Evolutionary conservation across 2,113 vertebrate genomes (phyloP).

Genomic region (Oxygymnocypris stewartii): DNA sequence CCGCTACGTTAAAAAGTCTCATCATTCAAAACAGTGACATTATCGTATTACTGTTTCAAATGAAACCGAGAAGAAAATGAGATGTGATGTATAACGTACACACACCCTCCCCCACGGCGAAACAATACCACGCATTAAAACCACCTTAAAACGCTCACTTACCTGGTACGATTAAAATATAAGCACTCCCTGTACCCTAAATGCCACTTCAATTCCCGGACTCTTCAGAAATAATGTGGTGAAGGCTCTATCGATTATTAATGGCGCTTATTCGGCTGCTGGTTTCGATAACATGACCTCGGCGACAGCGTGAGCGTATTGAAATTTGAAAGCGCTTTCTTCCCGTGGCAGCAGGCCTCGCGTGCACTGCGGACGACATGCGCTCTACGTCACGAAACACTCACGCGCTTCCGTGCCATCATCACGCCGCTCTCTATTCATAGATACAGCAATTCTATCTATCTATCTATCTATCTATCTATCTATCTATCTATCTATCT

Average conservation of each 20-base stretch:
- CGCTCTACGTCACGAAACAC: conserved; percentile 71
- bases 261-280: conserved; percentile 66
- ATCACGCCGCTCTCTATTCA: conserved; percentile 62
- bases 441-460: conserved; percentile 36
- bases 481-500: conserved; percentile 46
- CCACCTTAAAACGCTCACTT: conserved; percentile 63
- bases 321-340: conserved; percentile 68
- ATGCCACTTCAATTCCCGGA: conserved; percentile 44
- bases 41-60: background rate
- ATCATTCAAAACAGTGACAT: background rate
- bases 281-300: conserved; percentile 74
- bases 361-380: conserved; percentile 72
- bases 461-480: conserved; percentile 44
- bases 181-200: conserved; percentile 27
- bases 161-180: conserved; percentile 66
- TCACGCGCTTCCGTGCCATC: conserved; percentile 64
- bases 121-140: conserved; percentile 71
- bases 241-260: conserved; percentile 45
- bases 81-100: conserved; percentile 50
- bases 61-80: conserved; percentile 41
- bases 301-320: conserved; percentile 43
- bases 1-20: background rate
- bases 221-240: conserved; percentile 24
- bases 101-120: conserved; percentile 73
- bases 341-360: conserved; percentile 73